Conservation (phyloP, 2,113 vertebrate genomes). For the Cairina moschata region DNA sequence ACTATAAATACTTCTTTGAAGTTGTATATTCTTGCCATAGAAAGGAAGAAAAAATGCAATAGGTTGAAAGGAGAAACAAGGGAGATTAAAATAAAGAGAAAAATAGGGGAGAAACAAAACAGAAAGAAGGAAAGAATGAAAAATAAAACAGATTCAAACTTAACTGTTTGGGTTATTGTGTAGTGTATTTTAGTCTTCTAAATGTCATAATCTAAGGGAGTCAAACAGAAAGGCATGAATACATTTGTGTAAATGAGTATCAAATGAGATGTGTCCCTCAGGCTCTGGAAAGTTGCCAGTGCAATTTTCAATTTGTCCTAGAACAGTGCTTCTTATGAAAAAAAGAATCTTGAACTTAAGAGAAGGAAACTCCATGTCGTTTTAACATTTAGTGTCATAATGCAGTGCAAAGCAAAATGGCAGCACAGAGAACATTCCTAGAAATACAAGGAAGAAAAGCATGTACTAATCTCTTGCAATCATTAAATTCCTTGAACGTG, state of each 20-base stretch:
- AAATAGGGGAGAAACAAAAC: background rate
- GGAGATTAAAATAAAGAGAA: background rate
- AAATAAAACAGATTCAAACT: background rate
- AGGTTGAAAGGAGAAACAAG: background rate
- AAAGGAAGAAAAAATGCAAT: background rate
- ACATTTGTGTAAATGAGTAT: constrained; percentile 37
- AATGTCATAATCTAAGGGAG: constrained; percentile 33
- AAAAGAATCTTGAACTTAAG: background rate
- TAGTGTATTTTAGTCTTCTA: constrained; percentile 51
- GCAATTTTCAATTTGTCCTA: background rate
- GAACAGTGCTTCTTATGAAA: background rate
- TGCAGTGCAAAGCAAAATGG: background rate
- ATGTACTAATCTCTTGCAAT: background rate
- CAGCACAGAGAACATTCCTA: background rate
- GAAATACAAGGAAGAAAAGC: background rate
- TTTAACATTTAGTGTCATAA: background rate
- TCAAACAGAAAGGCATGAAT: constrained; percentile 56
- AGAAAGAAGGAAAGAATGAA: background rate
- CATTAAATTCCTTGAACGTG: background rate
- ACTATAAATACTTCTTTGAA: background rate
- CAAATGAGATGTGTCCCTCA: constrained; percentile 34
- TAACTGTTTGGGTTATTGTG: constrained; percentile 20
- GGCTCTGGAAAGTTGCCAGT: constrained; percentile 47
- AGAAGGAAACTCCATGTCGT: background rate
- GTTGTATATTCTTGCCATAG: background rate